Conservation (phyloP, 2,797 vertebrate genomes). For the Notolabrus celidotus region DNA sequence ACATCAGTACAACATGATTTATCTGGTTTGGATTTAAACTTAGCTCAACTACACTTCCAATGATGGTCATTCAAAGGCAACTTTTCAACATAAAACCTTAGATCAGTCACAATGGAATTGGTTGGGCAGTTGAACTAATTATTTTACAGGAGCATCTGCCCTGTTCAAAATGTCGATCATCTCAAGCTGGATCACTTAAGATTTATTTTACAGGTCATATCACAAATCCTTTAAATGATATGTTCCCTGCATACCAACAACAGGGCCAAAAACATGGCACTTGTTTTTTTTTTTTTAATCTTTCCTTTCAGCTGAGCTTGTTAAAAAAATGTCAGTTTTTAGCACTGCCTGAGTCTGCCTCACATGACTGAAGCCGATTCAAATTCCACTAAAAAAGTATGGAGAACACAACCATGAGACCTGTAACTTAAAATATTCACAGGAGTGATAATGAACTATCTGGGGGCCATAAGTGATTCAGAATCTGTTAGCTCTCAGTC, state of each 20-base stretch:
- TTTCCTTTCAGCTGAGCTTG: conserved; percentile 5
- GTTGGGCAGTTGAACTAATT: no score
- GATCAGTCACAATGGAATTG: conserved; percentile 1
- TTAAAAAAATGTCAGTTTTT: no score
- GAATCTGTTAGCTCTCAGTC: neutral
- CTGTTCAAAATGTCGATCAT: neutral
- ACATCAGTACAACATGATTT: conserved; percentile 1
- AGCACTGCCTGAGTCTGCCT: neutral
- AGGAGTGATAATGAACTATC: conserved; percentile 3
- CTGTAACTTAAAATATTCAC: neutral
- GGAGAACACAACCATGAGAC: neutral
- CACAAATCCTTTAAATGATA: no score
- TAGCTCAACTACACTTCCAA: neutral
- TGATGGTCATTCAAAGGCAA: conserved; percentile 27
- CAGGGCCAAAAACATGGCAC: neutral
- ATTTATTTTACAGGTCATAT: no score
- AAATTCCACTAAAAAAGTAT: neutral
- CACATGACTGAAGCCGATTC: conserved; percentile 9
- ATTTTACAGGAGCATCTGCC: neutral
- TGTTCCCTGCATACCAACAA: no score
- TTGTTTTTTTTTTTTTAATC: neutral
- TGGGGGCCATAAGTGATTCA: conserved; percentile 9
- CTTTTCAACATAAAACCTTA: conserved; percentile 10
- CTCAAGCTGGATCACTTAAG: no score
- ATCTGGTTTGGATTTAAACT: neutral